These are phyloP conservation scores for Tipula vernalis DNA, from an alignment of 2,888 invertebrate species.

Conservation along the genomic window DNA sequence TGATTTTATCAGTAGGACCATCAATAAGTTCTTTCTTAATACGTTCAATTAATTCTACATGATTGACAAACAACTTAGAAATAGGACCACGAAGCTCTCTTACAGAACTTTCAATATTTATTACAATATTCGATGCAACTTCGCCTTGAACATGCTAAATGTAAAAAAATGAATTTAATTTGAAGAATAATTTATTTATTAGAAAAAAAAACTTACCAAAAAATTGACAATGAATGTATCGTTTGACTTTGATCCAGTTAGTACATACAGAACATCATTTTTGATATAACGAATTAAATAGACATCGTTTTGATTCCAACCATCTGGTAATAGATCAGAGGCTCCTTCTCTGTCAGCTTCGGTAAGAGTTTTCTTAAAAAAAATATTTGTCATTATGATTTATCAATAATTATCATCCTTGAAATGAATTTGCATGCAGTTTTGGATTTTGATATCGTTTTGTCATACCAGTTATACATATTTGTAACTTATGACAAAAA, in stretches of 20 bases:
- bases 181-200: background rate
- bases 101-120: background rate
- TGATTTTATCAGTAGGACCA: background rate
- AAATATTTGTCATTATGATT: background rate
- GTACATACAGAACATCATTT: background rate
- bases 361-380: background rate
- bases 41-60: background rate
- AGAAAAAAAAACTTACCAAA: background rate
- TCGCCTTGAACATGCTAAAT: background rate
- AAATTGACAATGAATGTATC: background rate
- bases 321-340: slow-evolving; percentile 4
- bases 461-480: background rate
- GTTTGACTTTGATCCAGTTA: background rate
- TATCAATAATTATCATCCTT: background rate
- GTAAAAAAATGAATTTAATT: background rate
- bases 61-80: background rate
- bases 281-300: background rate
- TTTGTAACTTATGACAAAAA: too few species aligned
- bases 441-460: background rate
- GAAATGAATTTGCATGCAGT: background rate
- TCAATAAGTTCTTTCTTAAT: background rate
- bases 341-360: background rate
- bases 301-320: background rate
- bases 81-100: background rate
- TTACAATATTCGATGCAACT: background rate